A percentile compares a stretch with the other conserved stretches of the same genome.
Evolutionary conservation across 2,888 invertebrate species (phyloP).

Genomic region (Lepidocyrtoides sp.): DNA sequence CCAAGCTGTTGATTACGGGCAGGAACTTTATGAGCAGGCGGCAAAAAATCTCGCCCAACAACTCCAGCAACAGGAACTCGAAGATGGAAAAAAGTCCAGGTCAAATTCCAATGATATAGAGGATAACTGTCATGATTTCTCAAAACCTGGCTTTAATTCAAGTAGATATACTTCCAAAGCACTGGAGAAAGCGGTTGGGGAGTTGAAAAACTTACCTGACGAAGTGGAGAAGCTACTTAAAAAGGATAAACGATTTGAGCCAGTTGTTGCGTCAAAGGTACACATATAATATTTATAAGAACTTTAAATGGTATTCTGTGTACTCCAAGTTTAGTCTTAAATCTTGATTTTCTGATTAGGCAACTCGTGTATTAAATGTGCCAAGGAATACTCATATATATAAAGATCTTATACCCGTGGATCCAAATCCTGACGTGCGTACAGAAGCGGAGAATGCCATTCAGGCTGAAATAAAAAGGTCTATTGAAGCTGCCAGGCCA

Average conservation of each 20-base stretch:
- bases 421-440: slow-evolving; percentile 63
- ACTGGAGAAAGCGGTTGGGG: slow-evolving; percentile 70
- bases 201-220: slow-evolving; percentile 67
- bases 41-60: slow-evolving; percentile 70
- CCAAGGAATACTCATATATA: slow-evolving; percentile 63
- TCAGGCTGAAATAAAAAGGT: slow-evolving; percentile 73
- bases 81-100: neutral
- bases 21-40: slow-evolving; percentile 79
- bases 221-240: slow-evolving; percentile 73
- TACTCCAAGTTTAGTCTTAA: too few species aligned
- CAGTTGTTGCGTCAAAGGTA: slow-evolving; percentile 70
- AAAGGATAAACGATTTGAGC: slow-evolving; percentile 74
- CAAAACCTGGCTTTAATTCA: slow-evolving; percentile 75
- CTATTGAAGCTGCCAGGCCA: slow-evolving; percentile 62
- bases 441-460: slow-evolving; percentile 68
- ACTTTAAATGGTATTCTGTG: too few species aligned
- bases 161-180: slow-evolving; percentile 64
- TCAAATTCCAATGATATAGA: slow-evolving; percentile 26
- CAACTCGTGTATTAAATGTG: slow-evolving; percentile 74
- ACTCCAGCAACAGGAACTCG: slow-evolving; percentile 49
- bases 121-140: slow-evolving; percentile 77
- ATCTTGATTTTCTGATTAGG: slow-evolving; percentile 51
- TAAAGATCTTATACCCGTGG: slow-evolving; percentile 76
- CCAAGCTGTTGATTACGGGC: slow-evolving; percentile 73
- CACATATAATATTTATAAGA: too few species aligned